These are phyloP conservation scores for Cosmorhoe ocellata DNA, from an alignment of 2,888 invertebrate species.

Conservation along the genomic window DNA sequence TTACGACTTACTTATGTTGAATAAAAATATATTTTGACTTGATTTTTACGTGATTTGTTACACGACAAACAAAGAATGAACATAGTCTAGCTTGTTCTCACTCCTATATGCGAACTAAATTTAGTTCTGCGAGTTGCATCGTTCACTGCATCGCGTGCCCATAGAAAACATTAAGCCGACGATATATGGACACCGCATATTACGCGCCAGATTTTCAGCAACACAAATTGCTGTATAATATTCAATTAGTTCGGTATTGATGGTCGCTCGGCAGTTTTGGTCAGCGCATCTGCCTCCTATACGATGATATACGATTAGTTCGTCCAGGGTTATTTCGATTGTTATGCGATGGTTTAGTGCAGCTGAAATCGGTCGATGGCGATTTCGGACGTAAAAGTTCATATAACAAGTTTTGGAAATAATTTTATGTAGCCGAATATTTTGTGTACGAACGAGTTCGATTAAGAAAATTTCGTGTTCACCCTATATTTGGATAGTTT, in stretches of 20 bases:
- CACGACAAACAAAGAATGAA: too few relatives aligned
- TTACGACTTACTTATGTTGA: too few relatives aligned
- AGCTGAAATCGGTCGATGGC: slow-evolving; percentile 6
- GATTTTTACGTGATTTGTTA: too few relatives aligned
- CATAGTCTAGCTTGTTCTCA: slow-evolving; percentile 13
- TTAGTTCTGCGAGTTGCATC: slow-evolving; percentile 65
- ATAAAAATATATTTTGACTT: too few relatives aligned
- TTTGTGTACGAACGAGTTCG: too few relatives aligned
- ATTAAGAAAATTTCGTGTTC: too few relatives aligned
- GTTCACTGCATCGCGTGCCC: slow-evolving; percentile 52
- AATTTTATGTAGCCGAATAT: not conserved
- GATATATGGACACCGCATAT: slow-evolving; percentile 77
- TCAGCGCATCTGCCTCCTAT: slow-evolving; percentile 74
- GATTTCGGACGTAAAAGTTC: slow-evolving; percentile 10
- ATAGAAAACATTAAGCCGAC: slow-evolving; percentile 70
- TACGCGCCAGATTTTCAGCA: slow-evolving; percentile 77
- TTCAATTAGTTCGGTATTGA: slow-evolving; percentile 81
- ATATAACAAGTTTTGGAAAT: slow-evolving; percentile 1
- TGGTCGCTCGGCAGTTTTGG: slow-evolving; percentile 75
- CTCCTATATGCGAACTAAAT: slow-evolving; percentile 41
- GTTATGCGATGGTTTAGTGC: slow-evolving; percentile 29
- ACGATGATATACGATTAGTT: slow-evolving; percentile 77
- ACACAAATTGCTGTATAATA: slow-evolving; percentile 81
- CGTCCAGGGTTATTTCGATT: slow-evolving; percentile 41
- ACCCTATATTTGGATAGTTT: too few relatives aligned